Evolutionary conservation across 1,140 invertebrate genomes (phyloP).

Genomic region (Mycetomoellerius zeteki): DNA sequence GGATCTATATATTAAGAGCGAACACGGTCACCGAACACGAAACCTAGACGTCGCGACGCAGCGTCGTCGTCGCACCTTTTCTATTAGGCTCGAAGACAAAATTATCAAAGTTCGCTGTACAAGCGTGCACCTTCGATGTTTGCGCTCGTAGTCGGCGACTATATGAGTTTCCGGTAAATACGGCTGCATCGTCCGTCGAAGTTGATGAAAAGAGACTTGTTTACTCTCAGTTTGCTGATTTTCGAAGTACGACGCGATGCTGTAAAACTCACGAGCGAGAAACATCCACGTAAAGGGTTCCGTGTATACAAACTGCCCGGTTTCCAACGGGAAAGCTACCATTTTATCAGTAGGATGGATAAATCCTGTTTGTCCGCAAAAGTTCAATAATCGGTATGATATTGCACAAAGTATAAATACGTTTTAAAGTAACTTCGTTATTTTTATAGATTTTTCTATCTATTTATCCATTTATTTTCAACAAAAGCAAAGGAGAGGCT

Average conservation of each 20-base stretch:
- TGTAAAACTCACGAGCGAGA: conserved; percentile 56
- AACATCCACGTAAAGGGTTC: not conserved
- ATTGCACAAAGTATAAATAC: conserved; percentile 26
- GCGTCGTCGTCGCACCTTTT: conserved; percentile 1
- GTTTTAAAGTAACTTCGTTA: conserved; percentile 5
- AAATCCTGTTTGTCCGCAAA: conserved; percentile 46
- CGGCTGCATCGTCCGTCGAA: conserved; percentile 58
- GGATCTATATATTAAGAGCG: conserved; percentile 52
- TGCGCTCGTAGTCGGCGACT: conserved; percentile 53
- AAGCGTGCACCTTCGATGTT: conserved; percentile 68
- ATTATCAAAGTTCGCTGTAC: conserved; percentile 71
- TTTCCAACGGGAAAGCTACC: conserved; percentile 46
- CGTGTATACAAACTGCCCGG: conserved; percentile 52
- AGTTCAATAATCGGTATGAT: conserved; percentile 51
- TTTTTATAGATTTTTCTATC: conserved; percentile 17
- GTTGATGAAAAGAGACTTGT: conserved; percentile 76
- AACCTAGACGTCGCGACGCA: conserved; percentile 4
- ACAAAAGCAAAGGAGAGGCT: not conserved
- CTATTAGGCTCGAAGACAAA: conserved; percentile 60
- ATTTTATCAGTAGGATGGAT: conserved; percentile 59
- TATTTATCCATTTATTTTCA: not conserved
- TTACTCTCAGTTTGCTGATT: conserved; percentile 69
- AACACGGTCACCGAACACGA: conserved; percentile 13
- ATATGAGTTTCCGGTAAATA: conserved; percentile 69
- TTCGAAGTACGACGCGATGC: conserved; percentile 53